phyloP scores from a whole-genome alignment of 2,888 invertebrate species.

The Autographa pulchrina region DNA sequence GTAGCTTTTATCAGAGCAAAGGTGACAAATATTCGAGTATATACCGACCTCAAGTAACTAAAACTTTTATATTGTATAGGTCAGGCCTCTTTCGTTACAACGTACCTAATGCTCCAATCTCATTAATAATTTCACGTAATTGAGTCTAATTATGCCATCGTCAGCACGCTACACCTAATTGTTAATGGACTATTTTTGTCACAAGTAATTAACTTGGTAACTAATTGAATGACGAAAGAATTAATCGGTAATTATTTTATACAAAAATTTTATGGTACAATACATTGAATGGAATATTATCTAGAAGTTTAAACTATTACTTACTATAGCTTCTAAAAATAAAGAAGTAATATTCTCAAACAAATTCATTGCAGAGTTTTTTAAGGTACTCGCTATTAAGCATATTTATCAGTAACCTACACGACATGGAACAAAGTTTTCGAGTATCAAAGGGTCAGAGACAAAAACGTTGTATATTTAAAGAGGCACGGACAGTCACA shows the following conservation, averaged over 20 bases:
- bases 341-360: too few relatives aligned
- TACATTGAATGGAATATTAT: too few relatives aligned
- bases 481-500: not conserved
- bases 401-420: too few relatives aligned
- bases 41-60: too few relatives aligned
- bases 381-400: too few relatives aligned
- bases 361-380: too few relatives aligned
- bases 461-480: not conserved
- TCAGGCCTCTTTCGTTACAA: not conserved
- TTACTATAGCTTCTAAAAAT: too few relatives aligned
- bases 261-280: too few relatives aligned
- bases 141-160: slow-evolving; percentile 32
- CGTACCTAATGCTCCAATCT: not conserved
- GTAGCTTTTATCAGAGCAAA: not conserved
- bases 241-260: not conserved
- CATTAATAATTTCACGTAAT: not conserved
- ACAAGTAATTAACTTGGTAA: slow-evolving; percentile 14
- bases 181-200: slow-evolving; percentile 29
- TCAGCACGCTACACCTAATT: slow-evolving; percentile 18
- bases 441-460: not conserved
- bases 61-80: too few relatives aligned
- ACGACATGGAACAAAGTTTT: not conserved
- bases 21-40: not conserved
- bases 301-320: too few relatives aligned
- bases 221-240: not conserved